Evolutionary conservation across 2,797 vertebrate genomes (phyloP).

Genomic region (Meda fulgida): DNA sequence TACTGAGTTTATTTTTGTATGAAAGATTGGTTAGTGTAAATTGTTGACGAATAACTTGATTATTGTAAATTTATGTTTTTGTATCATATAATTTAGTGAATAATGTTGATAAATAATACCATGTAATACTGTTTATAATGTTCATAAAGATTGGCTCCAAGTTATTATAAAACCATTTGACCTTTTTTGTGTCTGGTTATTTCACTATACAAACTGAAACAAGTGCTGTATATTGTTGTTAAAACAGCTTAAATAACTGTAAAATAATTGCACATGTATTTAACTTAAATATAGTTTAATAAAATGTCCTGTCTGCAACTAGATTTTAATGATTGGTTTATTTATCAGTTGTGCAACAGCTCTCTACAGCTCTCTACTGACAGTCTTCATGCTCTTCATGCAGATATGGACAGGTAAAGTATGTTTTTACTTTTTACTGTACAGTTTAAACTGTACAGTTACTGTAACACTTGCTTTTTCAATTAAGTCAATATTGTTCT

Average conservation of each 20-base stretch:
- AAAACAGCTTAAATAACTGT: not conserved
- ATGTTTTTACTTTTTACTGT: slow-evolving; percentile 1
- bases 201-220: slow-evolving; percentile 5
- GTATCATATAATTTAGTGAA: slow-evolving; percentile 23
- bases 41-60: slow-evolving; percentile 87
- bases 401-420: not conserved
- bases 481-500: not conserved
- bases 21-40: slow-evolving; percentile 70
- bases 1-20: slow-evolving; percentile 75
- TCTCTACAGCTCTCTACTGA: not conserved
- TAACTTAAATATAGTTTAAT: not conserved
- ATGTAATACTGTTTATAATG: slow-evolving; percentile 71
- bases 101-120: slow-evolving; percentile 30
- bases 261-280: not conserved
- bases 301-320: not conserved
- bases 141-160: slow-evolving; percentile 80
- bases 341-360: not conserved
- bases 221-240: not conserved
- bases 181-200: not conserved
- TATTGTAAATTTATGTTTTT: slow-evolving; percentile 58
- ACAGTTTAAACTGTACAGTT: too few species aligned
- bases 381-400: not conserved
- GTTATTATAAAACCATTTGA: slow-evolving; percentile 9
- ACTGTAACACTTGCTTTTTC: too few species aligned
- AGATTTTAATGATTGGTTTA: not conserved